Evolutionary conservation across 2,113 vertebrate genomes (phyloP), one percentile per base, ranked within the genome.

Genomic region (Nannobrachium achirus): DNA sequence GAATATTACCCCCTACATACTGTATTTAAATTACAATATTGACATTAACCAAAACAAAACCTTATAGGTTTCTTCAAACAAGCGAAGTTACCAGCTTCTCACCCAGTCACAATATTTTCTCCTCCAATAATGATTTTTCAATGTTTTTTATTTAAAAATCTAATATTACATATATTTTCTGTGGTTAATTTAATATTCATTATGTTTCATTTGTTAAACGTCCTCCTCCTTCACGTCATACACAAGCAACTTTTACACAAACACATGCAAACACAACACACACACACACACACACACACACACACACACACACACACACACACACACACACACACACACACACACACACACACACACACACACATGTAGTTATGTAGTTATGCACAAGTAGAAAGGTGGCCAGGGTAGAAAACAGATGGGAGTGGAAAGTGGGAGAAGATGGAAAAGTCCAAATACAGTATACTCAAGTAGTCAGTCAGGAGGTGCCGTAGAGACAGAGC

Each of bases 401-500:
- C 25, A 33, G 25, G 2, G 25, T n/a, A n/a, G 19, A 39, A 48
- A 41, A 46, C 8, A 20, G 18, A 44, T 53, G 51, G 18, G 46
- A 49, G 46, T 49, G 2, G 46, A 15, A 49, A 15, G 13, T 49
- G 46, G 13, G 15, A 6, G 46, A n/a, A n/a, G 25, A 33, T 33
- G 25, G 25, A 33, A 33, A 33, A 33, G 25, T 33, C 25, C 3
- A 33, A 33, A 33, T 33, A 33, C 11, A 52, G n/a, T 68, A 65
- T 71, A 69, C 69, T 86, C 79, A 94, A 89, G 2, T 33, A 33
- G 90, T 93, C 91, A 5, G 75, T 75, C 48, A 68, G 44, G 63
- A 95, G 92, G 93, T 95, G 92, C 95, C 96, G 89, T 96, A 96
- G 81, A 96, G 91, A 95, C 95, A 96, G 88, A 94, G 82, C 91